These are phyloP conservation scores for Dicrostonyx torquatus DNA, from an alignment of 2,797 vertebrate genomes.

Conservation along the genomic window DNA sequence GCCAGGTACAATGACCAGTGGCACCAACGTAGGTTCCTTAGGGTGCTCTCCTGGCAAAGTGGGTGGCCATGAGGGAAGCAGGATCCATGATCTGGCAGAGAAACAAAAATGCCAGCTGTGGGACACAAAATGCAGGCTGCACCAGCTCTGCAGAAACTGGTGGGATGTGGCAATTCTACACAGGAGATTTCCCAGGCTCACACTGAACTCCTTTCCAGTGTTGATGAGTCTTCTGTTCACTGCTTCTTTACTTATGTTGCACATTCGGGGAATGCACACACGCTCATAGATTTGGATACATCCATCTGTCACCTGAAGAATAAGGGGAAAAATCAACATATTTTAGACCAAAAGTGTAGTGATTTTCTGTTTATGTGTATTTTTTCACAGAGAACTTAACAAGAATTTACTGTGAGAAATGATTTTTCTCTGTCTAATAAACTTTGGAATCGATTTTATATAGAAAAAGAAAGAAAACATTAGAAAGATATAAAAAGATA, in stretches of 20 bases:
- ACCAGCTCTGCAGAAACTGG: conserved; percentile 96
- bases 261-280: conserved; percentile 99
- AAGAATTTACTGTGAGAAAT: conserved; percentile 75
- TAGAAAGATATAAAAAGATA: too few relatives aligned
- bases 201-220: conserved; percentile 97
- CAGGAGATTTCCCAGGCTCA: conserved; percentile 98
- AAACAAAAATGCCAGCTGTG: conserved; percentile 95
- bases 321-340: conserved; percentile 77
- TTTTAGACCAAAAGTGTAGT: conserved; percentile 94
- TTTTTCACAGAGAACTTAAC: conserved; percentile 76
- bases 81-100: too few relatives aligned
- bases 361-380: conserved; percentile 83
- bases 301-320: conserved; percentile 82
- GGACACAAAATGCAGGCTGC: conserved; percentile 94
- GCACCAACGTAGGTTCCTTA: too few relatives aligned
- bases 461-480: neutral
- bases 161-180: conserved; percentile 99
- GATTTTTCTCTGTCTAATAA: conserved; percentile 78
- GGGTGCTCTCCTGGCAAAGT: too few relatives aligned
- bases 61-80: too few relatives aligned
- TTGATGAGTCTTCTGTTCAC: conserved; percentile 99
- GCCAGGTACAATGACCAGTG: too few relatives aligned
- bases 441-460: conserved; percentile 78
- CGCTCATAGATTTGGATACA: conserved; percentile 92
- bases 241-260: conserved; percentile 99